phyloP scores from a whole-genome alignment of 2,797 vertebrate species.

The Mormyrus hasselquistii region DNA sequence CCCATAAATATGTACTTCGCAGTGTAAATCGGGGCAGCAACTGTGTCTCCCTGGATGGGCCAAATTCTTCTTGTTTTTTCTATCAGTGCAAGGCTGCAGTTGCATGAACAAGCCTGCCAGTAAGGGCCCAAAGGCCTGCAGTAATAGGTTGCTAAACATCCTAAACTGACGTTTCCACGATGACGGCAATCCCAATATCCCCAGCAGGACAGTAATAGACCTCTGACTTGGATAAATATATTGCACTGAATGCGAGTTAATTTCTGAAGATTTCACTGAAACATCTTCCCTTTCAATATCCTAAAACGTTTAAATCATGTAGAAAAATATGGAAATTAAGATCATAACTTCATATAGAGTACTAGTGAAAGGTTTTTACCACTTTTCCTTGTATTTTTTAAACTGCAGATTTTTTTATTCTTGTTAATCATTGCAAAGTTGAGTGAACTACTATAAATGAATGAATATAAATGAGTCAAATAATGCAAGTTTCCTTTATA shows the following conservation, averaged over 20 bases:
- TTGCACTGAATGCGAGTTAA: not conserved
- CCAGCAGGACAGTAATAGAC: conserved; percentile 23
- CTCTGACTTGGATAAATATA: not conserved
- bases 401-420: not conserved
- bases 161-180: conserved; percentile 39
- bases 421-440: not conserved
- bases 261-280: not conserved
- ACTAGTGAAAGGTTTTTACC: not conserved
- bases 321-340: not conserved
- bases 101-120: conserved; percentile 8
- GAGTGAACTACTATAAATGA: not conserved
- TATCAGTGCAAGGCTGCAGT: conserved; percentile 58
- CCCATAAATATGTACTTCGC: conserved; percentile 54
- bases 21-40: conserved; percentile 44
- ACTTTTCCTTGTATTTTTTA: not conserved
- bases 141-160: conserved; percentile 48
- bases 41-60: conserved; percentile 55
- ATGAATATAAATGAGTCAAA: too few relatives aligned
- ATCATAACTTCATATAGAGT: not conserved
- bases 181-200: conserved; percentile 38
- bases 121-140: conserved; percentile 31
- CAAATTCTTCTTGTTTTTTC: not conserved
- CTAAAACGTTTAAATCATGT: not conserved
- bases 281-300: not conserved
- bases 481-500: not conserved